Evolutionary conservation across 2,797 vertebrate species (phyloP), one percentile per base, ranked within the genome.

Genomic region (Menidia menidia): DNA sequence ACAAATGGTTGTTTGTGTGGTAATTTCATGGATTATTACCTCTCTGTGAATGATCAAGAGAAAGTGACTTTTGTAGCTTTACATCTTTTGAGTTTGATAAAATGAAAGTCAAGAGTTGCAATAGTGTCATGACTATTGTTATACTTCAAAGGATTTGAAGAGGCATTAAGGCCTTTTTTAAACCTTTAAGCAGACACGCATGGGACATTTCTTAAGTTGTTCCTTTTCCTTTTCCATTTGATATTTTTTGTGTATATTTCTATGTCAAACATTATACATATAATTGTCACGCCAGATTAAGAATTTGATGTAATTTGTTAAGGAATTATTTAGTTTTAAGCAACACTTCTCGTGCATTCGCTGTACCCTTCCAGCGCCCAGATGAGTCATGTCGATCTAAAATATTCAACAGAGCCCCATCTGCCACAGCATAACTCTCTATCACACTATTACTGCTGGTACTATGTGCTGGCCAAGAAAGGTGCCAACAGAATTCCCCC

Each of bases 331-430:
- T 55, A 39, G 75, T 78, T 57, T 75, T 54, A 75, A 52, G 68
- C 65, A 68, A 65, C 45, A 14, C 52, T 77, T 70, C 31, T 69
- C n/a, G 25, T 73, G 71, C 75, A 74, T 64, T 72, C 61, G 70
- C 35, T 64, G 79, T 43, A 67, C 54, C n/a, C 64, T 65, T 72
- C 52, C 10, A 66, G 55, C 64, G 68, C 61, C 77, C 87, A 87
- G 83, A 87, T 87, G 87, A 86, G 77, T 74, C 30, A 0, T 72
- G 82, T 83, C 79, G 70, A 75, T 86, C 75, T 87, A 80, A 89
- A 92, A 85, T 84, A 88, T 88, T 90, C 84, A 86, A 79, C 68
- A 72, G 74, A 83, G 86, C 55, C 78, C 85, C 87, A 91, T 90
- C 85, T 90, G 88, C 84, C 87, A 73, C 75, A 60, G 66, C 85